Evolutionary conservation across 2,888 invertebrate species (phyloP), one percentile per base, ranked within the genome.

Genomic region (Plagodis pulveraria): DNA sequence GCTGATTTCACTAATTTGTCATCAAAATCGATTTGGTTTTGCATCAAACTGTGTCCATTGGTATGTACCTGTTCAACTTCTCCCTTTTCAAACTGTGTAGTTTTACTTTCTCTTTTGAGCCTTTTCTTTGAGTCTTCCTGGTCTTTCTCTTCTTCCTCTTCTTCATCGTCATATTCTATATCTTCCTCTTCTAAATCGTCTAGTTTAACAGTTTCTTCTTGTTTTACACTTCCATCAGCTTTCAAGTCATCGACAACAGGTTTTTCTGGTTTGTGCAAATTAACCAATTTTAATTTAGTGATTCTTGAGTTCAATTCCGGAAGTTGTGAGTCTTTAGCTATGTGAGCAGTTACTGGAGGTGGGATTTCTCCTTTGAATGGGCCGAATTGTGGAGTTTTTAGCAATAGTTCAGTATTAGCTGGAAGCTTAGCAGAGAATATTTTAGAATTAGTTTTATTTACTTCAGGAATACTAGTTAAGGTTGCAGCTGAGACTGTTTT

Each of bases 351-450:
- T 6, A 90, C 76, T 32, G 83, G 77, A 9, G 89, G 81, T 35
- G 96, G 96, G 6, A 96, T 92, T 75, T 96, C 96, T 0, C 96
- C 97, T 71, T 93, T 94, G 70, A 95, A 97, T 4, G 95, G 95
- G 0, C 95, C 95, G 68, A 96, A 96, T 76, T 97, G 97, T 2
- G 97, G 96, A 34, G 94, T 94, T 71, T 94, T 94, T 50, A 95
- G 91, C 2, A 96, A 84, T 43, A 95, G 86, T 55, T 96, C 94
- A 0, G 95, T 77, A 53, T 81, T 87, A 10, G 86, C 82, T 6
- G 91, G 89, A 9, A 92, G 72, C 69, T 91, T 92, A 0, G 91
- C 80, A 8, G 92, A 91, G 64, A 87, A 93, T 42, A 86, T 60
- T 71, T 89, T 89, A 5, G 74, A 67, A 60, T 77, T 84, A 0